Percentiles rank a stretch among this genome's conserved stretches.
Conservation (phyloP, 2,797 vertebrate species). For the Prionace glauca region DNA sequence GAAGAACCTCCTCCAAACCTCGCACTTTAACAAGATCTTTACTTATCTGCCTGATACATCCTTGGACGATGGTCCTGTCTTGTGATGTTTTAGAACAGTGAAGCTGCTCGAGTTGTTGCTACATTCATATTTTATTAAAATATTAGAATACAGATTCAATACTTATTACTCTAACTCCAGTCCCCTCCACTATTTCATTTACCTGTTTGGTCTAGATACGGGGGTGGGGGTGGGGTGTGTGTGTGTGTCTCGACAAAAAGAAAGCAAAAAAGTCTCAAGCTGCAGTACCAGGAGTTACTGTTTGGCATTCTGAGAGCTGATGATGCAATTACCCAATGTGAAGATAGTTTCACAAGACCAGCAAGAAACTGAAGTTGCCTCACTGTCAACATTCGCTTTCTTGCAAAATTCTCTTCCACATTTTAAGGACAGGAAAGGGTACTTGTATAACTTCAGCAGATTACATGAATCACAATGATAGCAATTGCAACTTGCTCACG, state of each 20-base stretch:
- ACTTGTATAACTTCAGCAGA: neutral
- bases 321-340: neutral
- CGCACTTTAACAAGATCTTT: too few relatives aligned
- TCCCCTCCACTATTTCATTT: neutral
- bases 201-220: neutral
- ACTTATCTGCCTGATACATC: neutral
- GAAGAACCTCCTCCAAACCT: neutral
- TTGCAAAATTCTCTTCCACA: neutral
- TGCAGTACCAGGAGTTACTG: neutral
- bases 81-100: neutral
- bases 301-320: neutral
- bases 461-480: neutral
- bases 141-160: constrained; percentile 2
- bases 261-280: neutral
- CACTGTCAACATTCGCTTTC: too few relatives aligned
- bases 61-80: neutral
- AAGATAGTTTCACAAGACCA: neutral
- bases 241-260: neutral
- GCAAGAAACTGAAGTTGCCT: neutral
- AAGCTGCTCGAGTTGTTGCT: neutral
- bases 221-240: too few relatives aligned
- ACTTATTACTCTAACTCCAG: neutral
- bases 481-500: neutral
- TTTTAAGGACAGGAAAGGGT: neutral
- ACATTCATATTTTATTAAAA: neutral